Evolutionary conservation across 2,113 vertebrate species (phyloP).

Genomic region (Sinocyclocheilus anophthalmus): DNA sequence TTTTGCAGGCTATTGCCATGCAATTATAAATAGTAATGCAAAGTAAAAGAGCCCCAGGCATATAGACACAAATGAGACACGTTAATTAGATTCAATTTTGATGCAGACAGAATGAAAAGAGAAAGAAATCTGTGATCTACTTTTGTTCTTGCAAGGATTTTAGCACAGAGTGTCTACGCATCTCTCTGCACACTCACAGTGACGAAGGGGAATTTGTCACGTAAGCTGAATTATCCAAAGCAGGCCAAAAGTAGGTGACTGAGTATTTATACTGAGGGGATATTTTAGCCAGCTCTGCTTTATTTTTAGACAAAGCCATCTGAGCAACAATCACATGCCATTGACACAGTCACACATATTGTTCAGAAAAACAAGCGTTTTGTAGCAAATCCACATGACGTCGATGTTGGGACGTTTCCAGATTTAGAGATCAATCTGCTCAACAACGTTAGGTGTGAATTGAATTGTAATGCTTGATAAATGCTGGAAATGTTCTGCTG

Average conservation of each 20-base stretch:
- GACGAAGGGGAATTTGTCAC: constrained; percentile 42
- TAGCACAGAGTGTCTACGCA: neutral
- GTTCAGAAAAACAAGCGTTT: constrained; percentile 12
- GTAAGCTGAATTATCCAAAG: constrained; percentile 34
- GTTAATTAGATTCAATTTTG: neutral
- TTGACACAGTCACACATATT: constrained; percentile 27
- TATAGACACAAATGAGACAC: neutral
- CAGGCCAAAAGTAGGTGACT: constrained; percentile 32
- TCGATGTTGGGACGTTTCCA: constrained; percentile 15
- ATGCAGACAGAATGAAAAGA: neutral
- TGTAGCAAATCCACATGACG: constrained; percentile 1
- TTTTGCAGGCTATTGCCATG: neutral
- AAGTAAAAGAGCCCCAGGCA: constrained; percentile 1
- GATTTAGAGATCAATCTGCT: constrained; percentile 25
- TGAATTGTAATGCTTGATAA: neutral
- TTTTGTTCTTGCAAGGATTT: neutral
- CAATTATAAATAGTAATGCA: neutral
- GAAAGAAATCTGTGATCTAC: neutral
- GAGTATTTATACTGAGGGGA: constrained; percentile 25
- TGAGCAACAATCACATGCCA: constrained; percentile 26
- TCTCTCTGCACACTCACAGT: constrained; percentile 13
- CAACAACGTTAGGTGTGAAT: neutral
- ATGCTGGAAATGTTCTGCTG: neutral
- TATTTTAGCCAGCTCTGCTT: constrained; percentile 42
- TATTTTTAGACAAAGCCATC: constrained; percentile 36